Evolutionary conservation across 1,140 invertebrate genomes (phyloP).

Genomic region (Whitmania pigra): DNA sequence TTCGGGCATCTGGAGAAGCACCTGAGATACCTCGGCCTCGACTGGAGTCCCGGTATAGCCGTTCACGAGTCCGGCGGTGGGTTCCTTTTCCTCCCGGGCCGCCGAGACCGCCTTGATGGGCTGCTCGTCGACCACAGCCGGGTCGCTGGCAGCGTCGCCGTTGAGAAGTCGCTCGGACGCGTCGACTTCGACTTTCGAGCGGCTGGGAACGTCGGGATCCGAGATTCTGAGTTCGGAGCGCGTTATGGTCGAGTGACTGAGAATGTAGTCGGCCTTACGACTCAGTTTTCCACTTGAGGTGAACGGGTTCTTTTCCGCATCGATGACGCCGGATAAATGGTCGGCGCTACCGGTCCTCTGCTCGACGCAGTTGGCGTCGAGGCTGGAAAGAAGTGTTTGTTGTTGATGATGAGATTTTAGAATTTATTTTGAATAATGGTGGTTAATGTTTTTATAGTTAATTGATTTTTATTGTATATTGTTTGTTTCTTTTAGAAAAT

Average conservation of each 20-base stretch:
- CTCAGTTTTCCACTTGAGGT: slow-evolving; percentile 84
- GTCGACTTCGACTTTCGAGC: not conserved
- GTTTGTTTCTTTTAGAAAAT: no score
- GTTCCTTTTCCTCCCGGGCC: not conserved
- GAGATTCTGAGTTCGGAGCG: slow-evolving; percentile 33
- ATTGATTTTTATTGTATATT: no score
- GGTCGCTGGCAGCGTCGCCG: not conserved
- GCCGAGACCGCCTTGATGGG: not conserved
- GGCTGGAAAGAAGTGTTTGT: no score
- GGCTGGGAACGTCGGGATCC: slow-evolving; percentile 21
- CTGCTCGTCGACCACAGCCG: not conserved
- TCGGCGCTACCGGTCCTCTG: no score
- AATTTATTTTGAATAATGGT: no score
- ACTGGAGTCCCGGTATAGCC: slow-evolving; percentile 10
- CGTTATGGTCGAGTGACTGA: slow-evolving; percentile 51
- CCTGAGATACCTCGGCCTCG: slow-evolving; percentile 21
- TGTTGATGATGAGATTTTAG: no score
- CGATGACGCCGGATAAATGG: not conserved
- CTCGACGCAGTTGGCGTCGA: no score
- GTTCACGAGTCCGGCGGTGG: not conserved
- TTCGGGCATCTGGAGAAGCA: slow-evolving; percentile 10
- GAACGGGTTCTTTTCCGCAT: slow-evolving; percentile 70
- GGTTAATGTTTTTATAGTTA: no score
- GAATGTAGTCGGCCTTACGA: slow-evolving; percentile 86
- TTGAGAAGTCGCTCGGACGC: not conserved